Evolutionary conservation across 2,113 vertebrate species (phyloP).

Genomic region (Heterotilapia buettikoferi): DNA sequence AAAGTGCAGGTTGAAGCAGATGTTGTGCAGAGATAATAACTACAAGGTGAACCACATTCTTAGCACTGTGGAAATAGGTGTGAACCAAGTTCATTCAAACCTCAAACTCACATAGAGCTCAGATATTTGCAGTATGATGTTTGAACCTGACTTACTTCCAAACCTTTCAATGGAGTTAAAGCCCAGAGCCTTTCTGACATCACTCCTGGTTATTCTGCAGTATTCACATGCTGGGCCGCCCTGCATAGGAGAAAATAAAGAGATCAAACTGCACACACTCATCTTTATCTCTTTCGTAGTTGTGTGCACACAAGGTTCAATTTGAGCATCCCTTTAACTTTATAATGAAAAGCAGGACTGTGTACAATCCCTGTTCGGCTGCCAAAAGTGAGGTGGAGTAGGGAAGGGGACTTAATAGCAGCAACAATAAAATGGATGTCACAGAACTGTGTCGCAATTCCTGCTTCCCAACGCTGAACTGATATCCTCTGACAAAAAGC

Average conservation of each 20-base stretch:
- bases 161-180: slow-evolving; percentile 13
- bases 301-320: neutral
- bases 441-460: neutral
- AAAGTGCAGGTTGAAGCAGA: neutral
- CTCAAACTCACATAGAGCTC: neutral
- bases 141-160: slow-evolving; percentile 61
- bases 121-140: neutral
- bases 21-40: neutral
- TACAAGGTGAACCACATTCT: neutral
- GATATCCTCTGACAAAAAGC: neutral
- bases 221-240: slow-evolving; percentile 64
- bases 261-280: neutral
- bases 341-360: neutral
- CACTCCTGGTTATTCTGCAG: slow-evolving; percentile 64
- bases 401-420: neutral
- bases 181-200: slow-evolving; percentile 46
- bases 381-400: neutral
- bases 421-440: neutral
- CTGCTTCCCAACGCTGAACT: neutral
- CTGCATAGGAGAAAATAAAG: slow-evolving; percentile 9
- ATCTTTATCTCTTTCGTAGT: neutral
- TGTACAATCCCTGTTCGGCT: neutral
- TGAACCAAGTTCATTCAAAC: neutral
- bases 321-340: neutral
- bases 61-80: neutral